Percentiles rank a stretch among this genome's conserved stretches.
phyloP scores from a whole-genome alignment of 1,140 invertebrate species.

The Mactra quadrangularis region DNA sequence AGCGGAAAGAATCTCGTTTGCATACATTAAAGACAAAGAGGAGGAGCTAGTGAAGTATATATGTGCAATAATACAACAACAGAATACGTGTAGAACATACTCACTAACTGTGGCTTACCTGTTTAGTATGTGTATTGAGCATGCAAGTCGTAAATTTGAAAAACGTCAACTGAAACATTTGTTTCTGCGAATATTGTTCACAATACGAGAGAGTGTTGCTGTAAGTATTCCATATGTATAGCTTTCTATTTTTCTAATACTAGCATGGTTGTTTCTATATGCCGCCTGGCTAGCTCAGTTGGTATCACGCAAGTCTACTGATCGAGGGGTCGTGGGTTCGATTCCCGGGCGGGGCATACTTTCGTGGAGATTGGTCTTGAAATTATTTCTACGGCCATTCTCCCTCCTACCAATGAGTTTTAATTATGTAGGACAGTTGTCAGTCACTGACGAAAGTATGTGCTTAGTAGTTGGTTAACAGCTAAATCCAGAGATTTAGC shows the following conservation, averaged over 20 bases:
- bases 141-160: constrained; percentile 71
- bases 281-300: too few relatives aligned
- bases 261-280: too few relatives aligned
- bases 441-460: too few relatives aligned
- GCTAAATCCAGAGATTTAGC: too few relatives aligned
- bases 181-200: constrained; percentile 69
- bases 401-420: too few relatives aligned
- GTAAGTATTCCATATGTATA: constrained; percentile 66
- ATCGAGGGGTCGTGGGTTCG: too few relatives aligned
- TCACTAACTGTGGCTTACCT: constrained; percentile 73
- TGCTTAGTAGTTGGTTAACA: too few relatives aligned
- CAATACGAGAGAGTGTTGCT: constrained; percentile 69
- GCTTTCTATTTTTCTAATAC: background rate
- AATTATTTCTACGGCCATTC: too few relatives aligned
- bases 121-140: constrained; percentile 73
- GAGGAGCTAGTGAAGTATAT: constrained; percentile 76
- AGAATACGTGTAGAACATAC: constrained; percentile 64
- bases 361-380: too few relatives aligned
- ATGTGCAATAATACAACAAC: constrained; percentile 67
- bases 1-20: constrained; percentile 68
- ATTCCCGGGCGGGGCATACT: too few relatives aligned
- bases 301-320: too few relatives aligned
- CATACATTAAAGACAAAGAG: constrained; percentile 75
- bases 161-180: constrained; percentile 68
- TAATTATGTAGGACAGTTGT: too few relatives aligned